These are phyloP conservation scores for Dicycla oo DNA, from an alignment of 2,888 invertebrate species.

Conservation along the genomic window DNA sequence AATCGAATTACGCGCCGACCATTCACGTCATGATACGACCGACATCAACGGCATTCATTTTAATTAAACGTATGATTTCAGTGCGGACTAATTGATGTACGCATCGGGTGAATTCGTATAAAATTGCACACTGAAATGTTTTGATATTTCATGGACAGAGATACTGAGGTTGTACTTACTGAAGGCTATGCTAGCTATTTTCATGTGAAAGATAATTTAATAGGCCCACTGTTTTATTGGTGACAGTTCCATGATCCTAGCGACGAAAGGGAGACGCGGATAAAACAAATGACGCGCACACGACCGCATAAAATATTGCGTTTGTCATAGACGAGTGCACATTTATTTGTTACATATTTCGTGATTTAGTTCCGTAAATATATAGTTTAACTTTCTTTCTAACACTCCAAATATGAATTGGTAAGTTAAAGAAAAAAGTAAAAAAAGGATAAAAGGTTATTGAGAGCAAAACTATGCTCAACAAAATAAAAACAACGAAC, in stretches of 20 bases:
- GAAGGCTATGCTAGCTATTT: not conserved
- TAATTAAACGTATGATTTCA: conserved; percentile 55
- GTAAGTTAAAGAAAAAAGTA: too few species aligned
- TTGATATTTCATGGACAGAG: conserved; percentile 3
- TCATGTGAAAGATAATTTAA: not conserved
- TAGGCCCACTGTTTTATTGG: not conserved
- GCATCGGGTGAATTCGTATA: conserved; percentile 18
- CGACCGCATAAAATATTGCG: not conserved
- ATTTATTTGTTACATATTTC: not conserved
- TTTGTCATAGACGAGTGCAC: not conserved
- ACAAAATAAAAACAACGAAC: not conserved
- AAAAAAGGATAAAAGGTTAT: not conserved
- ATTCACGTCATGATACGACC: conserved; percentile 28
- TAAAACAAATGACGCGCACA: not conserved
- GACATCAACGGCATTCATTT: conserved; percentile 48
- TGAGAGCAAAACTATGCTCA: conserved; percentile 1
- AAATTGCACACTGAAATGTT: conserved; percentile 36
- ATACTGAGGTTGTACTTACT: not conserved
- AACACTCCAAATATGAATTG: too few species aligned
- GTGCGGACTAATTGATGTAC: conserved; percentile 38
- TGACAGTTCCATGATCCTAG: not conserved
- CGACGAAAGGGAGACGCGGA: not conserved
- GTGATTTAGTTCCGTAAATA: not conserved
- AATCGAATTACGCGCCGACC: conserved; percentile 25
- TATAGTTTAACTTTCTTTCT: too few species aligned